These are phyloP conservation scores for Aquatica leii DNA, from an alignment of 2,888 invertebrate species.

Conservation along the genomic window DNA sequence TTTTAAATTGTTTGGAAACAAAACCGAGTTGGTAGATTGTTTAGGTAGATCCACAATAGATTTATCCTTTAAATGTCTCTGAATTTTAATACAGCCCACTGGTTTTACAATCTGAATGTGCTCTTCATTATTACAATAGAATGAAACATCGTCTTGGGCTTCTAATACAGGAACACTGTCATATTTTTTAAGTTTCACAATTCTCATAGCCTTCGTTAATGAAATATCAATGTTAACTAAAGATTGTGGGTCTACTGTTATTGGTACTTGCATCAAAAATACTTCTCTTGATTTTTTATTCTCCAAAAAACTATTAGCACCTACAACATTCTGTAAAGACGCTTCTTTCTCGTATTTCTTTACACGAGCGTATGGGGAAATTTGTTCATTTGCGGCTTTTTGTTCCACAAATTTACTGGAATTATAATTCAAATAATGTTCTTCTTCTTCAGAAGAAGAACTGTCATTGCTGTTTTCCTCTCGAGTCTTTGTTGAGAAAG, in stretches of 20 bases:
- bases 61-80: slow-evolving; percentile 25
- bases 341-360: slow-evolving; percentile 3
- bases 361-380: neutral
- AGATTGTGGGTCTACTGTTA: slow-evolving; percentile 23
- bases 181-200: slow-evolving; percentile 32
- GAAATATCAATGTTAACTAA: slow-evolving; percentile 26
- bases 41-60: slow-evolving; percentile 10
- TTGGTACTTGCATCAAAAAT: slow-evolving; percentile 36
- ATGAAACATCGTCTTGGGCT: neutral
- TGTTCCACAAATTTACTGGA: too few species aligned
- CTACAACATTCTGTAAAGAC: neutral
- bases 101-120: slow-evolving; percentile 17
- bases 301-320: slow-evolving; percentile 2
- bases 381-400: too few species aligned
- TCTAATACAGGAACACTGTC: slow-evolving; percentile 15
- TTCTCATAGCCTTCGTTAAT: slow-evolving; percentile 14
- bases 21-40: slow-evolving; percentile 12
- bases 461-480: too few species aligned
- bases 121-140: slow-evolving; percentile 13
- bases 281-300: slow-evolving; percentile 22
- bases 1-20: slow-evolving; percentile 34
- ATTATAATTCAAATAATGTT: too few species aligned
- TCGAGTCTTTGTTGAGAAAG: too few species aligned
- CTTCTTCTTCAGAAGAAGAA: too few species aligned
- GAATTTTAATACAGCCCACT: slow-evolving; percentile 25